These are phyloP conservation scores for Drosophila sordidula DNA, from an alignment of 2,888 invertebrate genomes.

Conservation along the genomic window DNA sequence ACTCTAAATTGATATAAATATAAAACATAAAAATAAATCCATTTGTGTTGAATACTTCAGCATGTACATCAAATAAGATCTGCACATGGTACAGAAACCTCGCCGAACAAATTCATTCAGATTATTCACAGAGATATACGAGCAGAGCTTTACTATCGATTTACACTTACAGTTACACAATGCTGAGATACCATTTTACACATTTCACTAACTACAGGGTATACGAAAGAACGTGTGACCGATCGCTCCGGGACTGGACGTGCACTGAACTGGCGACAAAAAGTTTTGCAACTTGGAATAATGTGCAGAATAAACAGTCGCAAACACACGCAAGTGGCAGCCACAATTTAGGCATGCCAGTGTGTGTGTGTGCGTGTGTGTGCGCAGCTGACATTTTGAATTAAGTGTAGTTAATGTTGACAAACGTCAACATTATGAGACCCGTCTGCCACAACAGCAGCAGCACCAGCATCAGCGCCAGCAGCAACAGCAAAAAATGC, in stretches of 20 bases:
- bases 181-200: not conserved
- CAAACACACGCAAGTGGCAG: slow-evolving; percentile 7
- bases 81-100: too few species aligned
- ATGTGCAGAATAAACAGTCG: slow-evolving; percentile 29
- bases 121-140: too few species aligned
- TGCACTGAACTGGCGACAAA: slow-evolving; percentile 40
- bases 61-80: too few species aligned
- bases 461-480: not conserved
- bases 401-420: slow-evolving; percentile 82
- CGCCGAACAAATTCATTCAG: too few species aligned
- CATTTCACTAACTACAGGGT: slow-evolving; percentile 9
- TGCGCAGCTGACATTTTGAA: slow-evolving; percentile 73
- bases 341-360: slow-evolving; percentile 36
- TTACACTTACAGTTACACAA: not conserved
- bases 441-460: slow-evolving; percentile 32
- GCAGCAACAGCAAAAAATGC: slow-evolving; percentile 9
- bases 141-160: too few species aligned
- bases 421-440: slow-evolving; percentile 74
- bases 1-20: too few species aligned
- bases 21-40: too few species aligned
- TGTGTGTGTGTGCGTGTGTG: slow-evolving; percentile 23
- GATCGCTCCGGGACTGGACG: slow-evolving; percentile 43
- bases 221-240: slow-evolving; percentile 52
- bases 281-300: slow-evolving; percentile 52
- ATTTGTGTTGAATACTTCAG: too few species aligned